A percentile compares a stretch with the other conserved stretches of the same genome.
phyloP scores from a whole-genome alignment of 2,797 vertebrate species.

The Kryptopterus vitreolus region DNA sequence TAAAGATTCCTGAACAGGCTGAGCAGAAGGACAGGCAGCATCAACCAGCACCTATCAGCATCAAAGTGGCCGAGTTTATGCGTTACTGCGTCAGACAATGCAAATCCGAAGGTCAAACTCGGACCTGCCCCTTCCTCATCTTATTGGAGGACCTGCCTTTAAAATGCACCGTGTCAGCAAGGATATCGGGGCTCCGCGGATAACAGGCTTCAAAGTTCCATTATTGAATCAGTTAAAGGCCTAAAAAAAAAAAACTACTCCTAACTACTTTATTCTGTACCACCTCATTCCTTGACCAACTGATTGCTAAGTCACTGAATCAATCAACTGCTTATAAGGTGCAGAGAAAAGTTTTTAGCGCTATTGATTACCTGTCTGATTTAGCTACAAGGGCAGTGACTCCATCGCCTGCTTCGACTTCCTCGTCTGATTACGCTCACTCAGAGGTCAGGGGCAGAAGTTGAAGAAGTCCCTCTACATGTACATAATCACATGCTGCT shows the following conservation, averaged over 20 bases:
- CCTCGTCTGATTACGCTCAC: slow-evolving; percentile 20
- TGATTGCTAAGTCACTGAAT: background rate
- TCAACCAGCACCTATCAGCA: slow-evolving; percentile 11
- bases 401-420: slow-evolving; percentile 20
- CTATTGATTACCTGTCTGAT: slow-evolving; percentile 25
- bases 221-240: background rate
- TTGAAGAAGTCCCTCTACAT: slow-evolving; percentile 6
- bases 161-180: slow-evolving; percentile 26
- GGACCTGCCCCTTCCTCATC: slow-evolving; percentile 26
- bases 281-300: background rate
- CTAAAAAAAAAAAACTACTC: background rate
- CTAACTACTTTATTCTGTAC: background rate
- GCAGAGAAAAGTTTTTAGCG: background rate
- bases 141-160: slow-evolving; percentile 36
- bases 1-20: background rate
- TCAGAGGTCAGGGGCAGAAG: slow-evolving; percentile 20
- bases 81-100: slow-evolving; percentile 1
- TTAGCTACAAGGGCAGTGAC: slow-evolving; percentile 21
- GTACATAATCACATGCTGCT: slow-evolving; percentile 29
- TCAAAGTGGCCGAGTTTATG: slow-evolving; percentile 32
- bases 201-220: background rate
- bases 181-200: slow-evolving; percentile 16
- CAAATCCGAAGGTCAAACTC: slow-evolving; percentile 34
- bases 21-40: slow-evolving; percentile 23
- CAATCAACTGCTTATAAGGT: background rate